Conservation (phyloP, 1,140 invertebrate species). For the Macrosteles quadrilineatus region DNA sequence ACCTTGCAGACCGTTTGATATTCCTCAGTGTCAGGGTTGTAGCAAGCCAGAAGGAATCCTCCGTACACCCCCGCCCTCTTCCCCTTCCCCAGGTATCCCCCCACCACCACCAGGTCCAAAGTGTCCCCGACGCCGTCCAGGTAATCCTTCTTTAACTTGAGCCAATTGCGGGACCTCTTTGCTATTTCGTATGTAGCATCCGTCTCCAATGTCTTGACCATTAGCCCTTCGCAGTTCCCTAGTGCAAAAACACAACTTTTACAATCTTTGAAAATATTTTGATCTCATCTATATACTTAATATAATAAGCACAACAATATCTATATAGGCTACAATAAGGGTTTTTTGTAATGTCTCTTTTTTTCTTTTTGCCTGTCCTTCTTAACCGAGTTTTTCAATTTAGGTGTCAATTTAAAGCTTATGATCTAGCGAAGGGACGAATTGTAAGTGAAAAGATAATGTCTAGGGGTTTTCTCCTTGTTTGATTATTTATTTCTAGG, state of each 20-base stretch:
- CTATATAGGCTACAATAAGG: no score
- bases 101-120: constrained; percentile 93
- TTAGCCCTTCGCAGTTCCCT: constrained; percentile 97
- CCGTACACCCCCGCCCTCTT: constrained; percentile 94
- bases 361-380: no score
- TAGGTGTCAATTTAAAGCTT: no score
- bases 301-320: no score
- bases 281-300: no score
- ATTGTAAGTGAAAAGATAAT: no score
- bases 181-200: constrained; percentile 98
- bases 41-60: constrained; percentile 96
- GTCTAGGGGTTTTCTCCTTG: no score
- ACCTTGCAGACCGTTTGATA: constrained; percentile 93
- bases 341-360: no score
- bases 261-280: no score
- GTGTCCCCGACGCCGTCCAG: constrained; percentile 94
- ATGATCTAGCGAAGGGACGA: no score
- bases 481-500: no score
- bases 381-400: no score
- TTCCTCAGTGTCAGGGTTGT: constrained; percentile 89
- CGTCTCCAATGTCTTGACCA: constrained; percentile 95
- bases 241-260: constrained; percentile 35
- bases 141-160: constrained; percentile 99
- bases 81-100: constrained; percentile 92
- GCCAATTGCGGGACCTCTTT: constrained; percentile 94